Percentiles rank a stretch among this genome's conserved stretches.
Conservation (phyloP, 2,113 vertebrate species). For the Malurus elegans region DNA sequence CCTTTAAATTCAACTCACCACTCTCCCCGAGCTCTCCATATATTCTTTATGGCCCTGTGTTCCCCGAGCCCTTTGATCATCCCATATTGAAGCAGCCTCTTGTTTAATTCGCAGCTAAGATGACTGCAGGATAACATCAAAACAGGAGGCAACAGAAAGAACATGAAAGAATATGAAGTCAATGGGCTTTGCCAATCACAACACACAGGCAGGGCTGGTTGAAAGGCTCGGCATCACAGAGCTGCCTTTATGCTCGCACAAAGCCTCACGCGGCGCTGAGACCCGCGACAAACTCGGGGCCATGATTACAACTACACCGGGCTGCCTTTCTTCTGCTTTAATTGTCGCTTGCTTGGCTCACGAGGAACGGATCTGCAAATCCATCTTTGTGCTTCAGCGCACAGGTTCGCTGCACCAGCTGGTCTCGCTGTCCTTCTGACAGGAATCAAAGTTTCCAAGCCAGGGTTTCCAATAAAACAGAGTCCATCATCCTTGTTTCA, state of each 20-base stretch:
- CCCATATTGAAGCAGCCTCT: slow-evolving; percentile 59
- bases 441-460: not conserved
- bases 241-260: slow-evolving; percentile 31
- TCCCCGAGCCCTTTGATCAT: slow-evolving; percentile 64
- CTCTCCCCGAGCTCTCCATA: slow-evolving; percentile 44
- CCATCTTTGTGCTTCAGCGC: not conserved
- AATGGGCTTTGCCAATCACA: slow-evolving; percentile 36
- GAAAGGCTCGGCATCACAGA: slow-evolving; percentile 2
- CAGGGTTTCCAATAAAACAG: not conserved
- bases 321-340: slow-evolving; percentile 13
- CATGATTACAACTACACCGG: slow-evolving; percentile 2
- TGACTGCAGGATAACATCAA: slow-evolving; percentile 60
- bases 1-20: slow-evolving; percentile 50
- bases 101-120: slow-evolving; percentile 59
- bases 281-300: not conserved
- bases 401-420: not conserved
- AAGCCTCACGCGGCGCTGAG: not conserved
- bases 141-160: slow-evolving; percentile 46
- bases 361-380: not conserved
- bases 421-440: not conserved
- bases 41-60: slow-evolving; percentile 55
- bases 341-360: not conserved
- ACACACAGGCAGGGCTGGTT: slow-evolving; percentile 32
- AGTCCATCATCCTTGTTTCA: not conserved
- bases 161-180: slow-evolving; percentile 64